phyloP scores from a whole-genome alignment of 2,888 invertebrate genomes.

The Rhamnusium bicolor region DNA sequence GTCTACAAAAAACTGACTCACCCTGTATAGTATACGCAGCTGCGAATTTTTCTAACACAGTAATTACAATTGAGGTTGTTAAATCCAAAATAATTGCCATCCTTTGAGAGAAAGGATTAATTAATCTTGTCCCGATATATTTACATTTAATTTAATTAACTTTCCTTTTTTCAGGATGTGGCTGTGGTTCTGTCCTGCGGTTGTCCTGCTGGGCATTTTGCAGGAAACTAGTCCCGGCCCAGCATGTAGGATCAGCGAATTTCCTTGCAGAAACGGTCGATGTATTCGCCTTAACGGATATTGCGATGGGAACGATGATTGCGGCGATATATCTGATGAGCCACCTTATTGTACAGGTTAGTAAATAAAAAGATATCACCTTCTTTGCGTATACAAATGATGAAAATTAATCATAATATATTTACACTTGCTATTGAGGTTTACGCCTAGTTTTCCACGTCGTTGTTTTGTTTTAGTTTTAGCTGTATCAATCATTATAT shows the following conservation, averaged over 20 bases:
- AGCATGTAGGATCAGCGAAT: conserved; percentile 85
- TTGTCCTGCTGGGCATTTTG: conserved; percentile 52
- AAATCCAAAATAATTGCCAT: background rate
- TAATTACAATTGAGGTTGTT: too few species aligned
- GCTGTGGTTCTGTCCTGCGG: conserved; percentile 58
- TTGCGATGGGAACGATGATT: conserved; percentile 89
- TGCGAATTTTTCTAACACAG: too few species aligned
- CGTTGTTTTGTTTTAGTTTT: too few species aligned
- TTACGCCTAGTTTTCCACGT: too few species aligned
- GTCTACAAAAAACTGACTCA: too few species aligned
- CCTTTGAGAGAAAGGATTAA: background rate
- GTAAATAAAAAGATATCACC: conserved; percentile 7
- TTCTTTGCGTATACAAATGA: too few species aligned
- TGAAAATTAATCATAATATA: too few species aligned
- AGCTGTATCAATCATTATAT: too few species aligned
- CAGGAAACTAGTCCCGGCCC: conserved; percentile 69
- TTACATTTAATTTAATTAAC: background rate
- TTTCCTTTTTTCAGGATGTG: conserved; percentile 61
- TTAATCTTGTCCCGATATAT: background rate
- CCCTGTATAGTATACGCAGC: too few species aligned
- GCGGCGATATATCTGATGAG: conserved; percentile 90
- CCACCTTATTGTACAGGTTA: conserved; percentile 84
- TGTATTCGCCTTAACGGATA: conserved; percentile 90
- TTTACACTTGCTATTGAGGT: too few species aligned
- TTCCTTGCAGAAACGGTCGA: conserved; percentile 80